Percentiles rank a stretch among this genome's conserved stretches.
phyloP scores from a whole-genome alignment of 2,888 invertebrate species.

The Nomada ruficornis region DNA sequence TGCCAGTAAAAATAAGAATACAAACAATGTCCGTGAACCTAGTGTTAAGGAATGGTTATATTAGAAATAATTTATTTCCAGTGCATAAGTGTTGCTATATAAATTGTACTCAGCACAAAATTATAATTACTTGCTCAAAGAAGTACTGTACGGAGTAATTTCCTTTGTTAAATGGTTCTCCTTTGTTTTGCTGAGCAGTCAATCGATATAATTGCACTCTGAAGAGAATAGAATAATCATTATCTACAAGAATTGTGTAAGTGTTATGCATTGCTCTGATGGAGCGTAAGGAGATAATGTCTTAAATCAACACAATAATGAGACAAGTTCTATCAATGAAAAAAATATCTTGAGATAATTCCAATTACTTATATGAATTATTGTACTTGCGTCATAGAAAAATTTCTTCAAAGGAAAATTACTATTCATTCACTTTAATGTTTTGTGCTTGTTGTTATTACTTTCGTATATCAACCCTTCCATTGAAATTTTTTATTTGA shows the following conservation, averaged over 20 bases:
- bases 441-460: not conserved
- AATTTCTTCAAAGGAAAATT: too few species aligned
- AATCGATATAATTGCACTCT: slow-evolving; percentile 1
- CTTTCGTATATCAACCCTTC: not conserved
- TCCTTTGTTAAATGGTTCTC: not conserved
- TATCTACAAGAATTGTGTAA: not conserved
- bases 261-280: slow-evolving; percentile 19
- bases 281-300: not conserved
- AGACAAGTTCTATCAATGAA: not conserved
- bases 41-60: too few species aligned
- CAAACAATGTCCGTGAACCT: too few species aligned
- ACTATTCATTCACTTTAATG: not conserved
- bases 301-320: not conserved
- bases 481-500: too few species aligned
- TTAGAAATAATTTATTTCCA: not conserved
- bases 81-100: not conserved
- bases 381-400: too few species aligned
- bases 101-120: not conserved
- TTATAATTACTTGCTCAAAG: not conserved
- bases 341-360: not conserved
- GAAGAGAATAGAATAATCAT: not conserved
- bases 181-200: not conserved
- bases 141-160: not conserved
- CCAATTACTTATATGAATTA: not conserved
- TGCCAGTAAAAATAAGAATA: too few species aligned